A percentile compares a stretch with the other conserved stretches of the same genome.
Evolutionary conservation across 92 coral and sea anemone species (phyloP).

Genomic region (Virgularia gustaviana): DNA sequence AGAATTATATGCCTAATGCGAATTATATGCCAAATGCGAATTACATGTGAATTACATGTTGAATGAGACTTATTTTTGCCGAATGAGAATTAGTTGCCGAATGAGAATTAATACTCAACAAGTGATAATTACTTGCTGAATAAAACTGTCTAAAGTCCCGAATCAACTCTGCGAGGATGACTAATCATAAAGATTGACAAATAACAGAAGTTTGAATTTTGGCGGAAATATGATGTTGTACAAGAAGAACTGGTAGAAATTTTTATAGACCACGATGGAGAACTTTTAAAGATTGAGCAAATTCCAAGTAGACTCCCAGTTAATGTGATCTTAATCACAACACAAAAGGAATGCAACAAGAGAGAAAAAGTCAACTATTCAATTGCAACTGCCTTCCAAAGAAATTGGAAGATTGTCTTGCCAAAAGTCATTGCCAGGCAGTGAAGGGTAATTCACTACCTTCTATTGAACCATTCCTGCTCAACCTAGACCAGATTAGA

Average conservation of each 20-base stretch:
- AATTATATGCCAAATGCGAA: too few relatives aligned
- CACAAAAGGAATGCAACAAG: slow-evolving; percentile 30
- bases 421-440: slow-evolving; percentile 16
- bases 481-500: slow-evolving; percentile 12
- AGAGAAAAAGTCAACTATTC: slow-evolving; percentile 13
- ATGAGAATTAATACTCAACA: too few relatives aligned
- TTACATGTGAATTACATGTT: too few relatives aligned
- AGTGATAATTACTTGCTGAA: too few relatives aligned
- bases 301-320: slow-evolving; percentile 31
- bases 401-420: slow-evolving; percentile 24
- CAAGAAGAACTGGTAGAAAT: slow-evolving; percentile 14
- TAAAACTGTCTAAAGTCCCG: too few relatives aligned
- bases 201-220: too few relatives aligned
- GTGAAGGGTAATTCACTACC: slow-evolving; percentile 9
- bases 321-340: slow-evolving; percentile 12
- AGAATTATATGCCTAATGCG: too few relatives aligned
- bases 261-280: slow-evolving; percentile 14
- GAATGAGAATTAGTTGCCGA: too few relatives aligned
- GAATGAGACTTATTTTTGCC: too few relatives aligned
- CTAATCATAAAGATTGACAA: too few relatives aligned
- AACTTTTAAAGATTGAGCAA: slow-evolving; percentile 15
- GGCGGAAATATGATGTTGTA: too few relatives aligned
- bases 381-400: slow-evolving; percentile 15
- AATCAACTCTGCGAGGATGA: too few relatives aligned
- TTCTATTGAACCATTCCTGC: slow-evolving; percentile 11